phyloP scores from a whole-genome alignment of 2,113 vertebrate genomes.

The Barbus barbus region DNA sequence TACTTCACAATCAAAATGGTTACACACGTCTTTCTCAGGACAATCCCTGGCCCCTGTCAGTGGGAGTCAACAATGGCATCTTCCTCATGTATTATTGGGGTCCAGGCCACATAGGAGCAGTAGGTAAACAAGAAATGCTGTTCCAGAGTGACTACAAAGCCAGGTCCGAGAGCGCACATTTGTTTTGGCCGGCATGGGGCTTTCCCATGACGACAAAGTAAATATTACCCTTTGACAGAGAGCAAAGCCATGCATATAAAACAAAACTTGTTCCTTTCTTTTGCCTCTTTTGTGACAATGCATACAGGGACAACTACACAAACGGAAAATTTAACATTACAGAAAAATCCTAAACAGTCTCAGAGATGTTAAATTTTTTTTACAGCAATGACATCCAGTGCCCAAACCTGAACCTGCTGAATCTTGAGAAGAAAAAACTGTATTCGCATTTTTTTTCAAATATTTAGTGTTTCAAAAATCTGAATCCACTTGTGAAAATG shows the following conservation, averaged over 20 bases:
- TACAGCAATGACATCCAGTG: background rate
- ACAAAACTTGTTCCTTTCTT: conserved; percentile 48
- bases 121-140: conserved; percentile 69
- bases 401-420: conserved; percentile 2
- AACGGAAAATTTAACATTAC: background rate
- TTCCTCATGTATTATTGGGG: conserved; percentile 72
- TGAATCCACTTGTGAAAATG: background rate
- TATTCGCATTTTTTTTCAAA: background rate
- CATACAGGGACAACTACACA: no score
- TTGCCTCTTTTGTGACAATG: conserved; percentile 49
- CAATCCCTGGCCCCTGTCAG: conserved; percentile 59
- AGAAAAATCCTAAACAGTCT: background rate
- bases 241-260: conserved; percentile 66
- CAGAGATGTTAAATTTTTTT: background rate
- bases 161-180: conserved; percentile 57
- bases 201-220: conserved; percentile 68
- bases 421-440: background rate
- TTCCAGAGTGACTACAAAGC: conserved; percentile 75
- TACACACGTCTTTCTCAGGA: conserved; percentile 38
- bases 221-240: conserved; percentile 69
- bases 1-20: background rate
- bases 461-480: background rate
- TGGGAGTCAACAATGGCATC: conserved; percentile 63
- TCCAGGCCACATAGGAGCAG: conserved; percentile 65
- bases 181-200: conserved; percentile 63